Base-by-base conservation (phyloP, 2,888 invertebrate species). In the Eupeodes latifasciatus region DNA sequence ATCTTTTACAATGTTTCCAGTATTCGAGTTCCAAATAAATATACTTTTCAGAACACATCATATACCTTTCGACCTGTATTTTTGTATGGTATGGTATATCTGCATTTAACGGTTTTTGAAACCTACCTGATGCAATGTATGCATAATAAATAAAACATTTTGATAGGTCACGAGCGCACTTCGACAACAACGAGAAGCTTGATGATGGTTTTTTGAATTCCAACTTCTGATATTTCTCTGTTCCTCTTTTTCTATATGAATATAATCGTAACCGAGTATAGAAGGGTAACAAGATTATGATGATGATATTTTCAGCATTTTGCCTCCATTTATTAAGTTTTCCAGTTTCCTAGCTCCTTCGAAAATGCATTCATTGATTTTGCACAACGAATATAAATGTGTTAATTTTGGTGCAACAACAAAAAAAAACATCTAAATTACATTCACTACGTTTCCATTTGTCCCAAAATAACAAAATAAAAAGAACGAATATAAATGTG, bases 111-210 rank as follows among this genome's bases (percentile, higher is more conserved):
- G 40, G 62, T 62, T 4, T 47, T 1, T 1, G 47, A 64, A 47
- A 51, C 53, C 9, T 57, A 9, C 27, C 27, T 27, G 27, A 27
- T 27, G 71, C 57, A 69, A 75, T 55, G 40, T 61, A 72, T 85
- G 75, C 75, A 71, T 62, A 80, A 85, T 80, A 80, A 76, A 84
- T 80, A 84, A 84, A 84, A 80, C 84, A 69, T 76, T 64, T 80
- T 57, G 64, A 59, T 85, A 34, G 85, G 76, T 81, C 81, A 85
- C 81, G 79, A 84, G 67, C 27, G 67, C 27, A 27, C 14, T 66
- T 14, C 47, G 71, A 19, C 55, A 10, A 19, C 57, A 5, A 47
- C 1, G 40, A 57, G 27, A 16, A 55, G 55, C 12, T 34, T 59
- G 34, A 16, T 71, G 40, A 57, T 44, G 40, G n/a, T 44, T 59